These are phyloP conservation scores for Himalopsyche japonica DNA, from an alignment of 2,888 invertebrate species.

Conservation along the genomic window DNA sequence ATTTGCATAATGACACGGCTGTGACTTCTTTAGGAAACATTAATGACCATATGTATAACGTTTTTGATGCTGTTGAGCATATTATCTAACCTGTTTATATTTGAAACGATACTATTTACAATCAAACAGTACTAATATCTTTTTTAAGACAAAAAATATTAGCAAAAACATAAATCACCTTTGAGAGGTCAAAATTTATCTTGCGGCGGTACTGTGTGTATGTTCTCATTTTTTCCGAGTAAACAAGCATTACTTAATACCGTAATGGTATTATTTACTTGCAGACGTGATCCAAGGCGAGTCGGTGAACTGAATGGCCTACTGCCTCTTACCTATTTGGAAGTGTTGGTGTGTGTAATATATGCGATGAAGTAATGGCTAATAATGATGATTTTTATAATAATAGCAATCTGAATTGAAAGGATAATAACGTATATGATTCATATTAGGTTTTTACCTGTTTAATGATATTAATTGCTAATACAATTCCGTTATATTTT, in stretches of 20 bases:
- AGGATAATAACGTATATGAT: not conserved
- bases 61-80: too few species aligned
- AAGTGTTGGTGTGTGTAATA: not conserved
- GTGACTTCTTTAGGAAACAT: too few species aligned
- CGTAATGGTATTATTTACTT: slow-evolving; percentile 5
- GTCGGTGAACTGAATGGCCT: not conserved
- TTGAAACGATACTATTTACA: too few species aligned
- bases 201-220: not conserved
- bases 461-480: not conserved
- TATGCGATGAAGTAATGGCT: not conserved
- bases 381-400: not conserved
- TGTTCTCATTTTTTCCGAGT: slow-evolving; percentile 4
- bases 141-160: too few species aligned
- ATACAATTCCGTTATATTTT: not conserved
- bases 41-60: too few species aligned
- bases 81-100: too few species aligned
- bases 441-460: not conserved
- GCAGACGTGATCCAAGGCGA: not conserved
- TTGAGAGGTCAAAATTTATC: not conserved
- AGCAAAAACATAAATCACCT: too few species aligned
- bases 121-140: too few species aligned
- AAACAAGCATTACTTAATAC: not conserved
- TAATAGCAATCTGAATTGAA: not conserved
- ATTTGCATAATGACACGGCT: too few species aligned
- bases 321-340: not conserved